phyloP scores from a whole-genome alignment of 1,140 invertebrate genomes.

The Parapsyche elsis region DNA sequence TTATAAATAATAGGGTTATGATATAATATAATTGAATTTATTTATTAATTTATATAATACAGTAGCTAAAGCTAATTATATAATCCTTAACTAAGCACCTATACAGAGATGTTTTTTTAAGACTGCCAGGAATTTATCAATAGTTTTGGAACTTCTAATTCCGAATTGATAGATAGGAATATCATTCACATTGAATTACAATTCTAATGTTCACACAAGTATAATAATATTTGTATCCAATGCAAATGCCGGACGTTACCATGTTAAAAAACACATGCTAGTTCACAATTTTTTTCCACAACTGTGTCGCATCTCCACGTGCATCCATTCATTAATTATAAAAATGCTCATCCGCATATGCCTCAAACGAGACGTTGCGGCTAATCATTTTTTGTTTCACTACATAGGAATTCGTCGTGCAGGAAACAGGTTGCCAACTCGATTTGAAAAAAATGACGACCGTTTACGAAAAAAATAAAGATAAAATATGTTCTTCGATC shows the following conservation, averaged over 20 bases:
- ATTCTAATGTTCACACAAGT: no score
- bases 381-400: conserved; percentile 51
- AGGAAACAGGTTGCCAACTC: conserved; percentile 52
- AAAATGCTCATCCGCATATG: conserved; percentile 45
- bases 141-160: no score
- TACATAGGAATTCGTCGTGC: conserved; percentile 48
- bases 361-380: conserved; percentile 34
- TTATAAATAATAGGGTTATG: no score
- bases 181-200: no score
- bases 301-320: conserved; percentile 15
- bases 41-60: no score
- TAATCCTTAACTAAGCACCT: no score
- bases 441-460: conserved; percentile 23
- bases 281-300: neutral
- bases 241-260: no score
- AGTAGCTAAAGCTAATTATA: no score
- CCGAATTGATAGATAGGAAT: no score
- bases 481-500: neutral
- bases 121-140: no score
- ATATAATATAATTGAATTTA: no score
- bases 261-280: neutral
- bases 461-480: conserved; percentile 37
- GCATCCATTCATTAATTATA: conserved; percentile 49
- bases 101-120: no score
- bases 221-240: neutral